Conservation (phyloP, 2,797 vertebrate genomes). For the Dendrocincla tyrannina region DNA sequence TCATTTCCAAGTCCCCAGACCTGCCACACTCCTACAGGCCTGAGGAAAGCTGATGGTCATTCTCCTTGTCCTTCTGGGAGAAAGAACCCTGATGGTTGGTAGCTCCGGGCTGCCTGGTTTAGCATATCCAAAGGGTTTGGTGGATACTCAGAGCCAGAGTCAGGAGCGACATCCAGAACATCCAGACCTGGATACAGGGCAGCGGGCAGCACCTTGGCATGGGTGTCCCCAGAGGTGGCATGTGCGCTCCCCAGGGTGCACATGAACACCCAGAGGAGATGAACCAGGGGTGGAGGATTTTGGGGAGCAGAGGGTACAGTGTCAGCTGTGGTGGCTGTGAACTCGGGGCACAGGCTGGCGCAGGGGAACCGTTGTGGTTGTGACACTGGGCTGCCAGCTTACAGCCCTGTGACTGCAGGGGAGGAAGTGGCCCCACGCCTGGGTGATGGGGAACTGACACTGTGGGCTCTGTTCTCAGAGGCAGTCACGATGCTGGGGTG, state of each 20-base stretch:
- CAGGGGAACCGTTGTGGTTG: background rate
- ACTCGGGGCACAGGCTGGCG: accelerated
- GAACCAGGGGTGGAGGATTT: background rate
- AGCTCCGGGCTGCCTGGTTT: background rate
- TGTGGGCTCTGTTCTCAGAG: constrained; percentile 49
- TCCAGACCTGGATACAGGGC: background rate
- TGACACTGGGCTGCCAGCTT: background rate
- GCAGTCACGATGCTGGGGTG: constrained; percentile 12
- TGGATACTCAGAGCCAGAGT: background rate
- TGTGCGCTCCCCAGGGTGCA: accelerated
- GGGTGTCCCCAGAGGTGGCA: background rate
- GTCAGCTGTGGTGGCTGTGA: accelerated
- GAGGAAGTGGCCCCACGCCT: background rate
- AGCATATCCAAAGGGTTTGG: accelerated
- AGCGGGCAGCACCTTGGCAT: background rate
- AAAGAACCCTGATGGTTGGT: background rate
- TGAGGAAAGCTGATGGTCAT: background rate
- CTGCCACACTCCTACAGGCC: accelerated
- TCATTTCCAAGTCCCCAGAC: background rate
- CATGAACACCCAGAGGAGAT: background rate
- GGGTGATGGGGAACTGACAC: constrained; percentile 33
- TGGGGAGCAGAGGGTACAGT: accelerated
- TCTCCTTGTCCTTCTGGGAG: background rate
- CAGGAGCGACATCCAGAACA: accelerated
- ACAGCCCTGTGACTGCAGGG: constrained; percentile 36